phyloP scores from a whole-genome alignment of 1,140 invertebrate species.

The Lucilia sericata region DNA sequence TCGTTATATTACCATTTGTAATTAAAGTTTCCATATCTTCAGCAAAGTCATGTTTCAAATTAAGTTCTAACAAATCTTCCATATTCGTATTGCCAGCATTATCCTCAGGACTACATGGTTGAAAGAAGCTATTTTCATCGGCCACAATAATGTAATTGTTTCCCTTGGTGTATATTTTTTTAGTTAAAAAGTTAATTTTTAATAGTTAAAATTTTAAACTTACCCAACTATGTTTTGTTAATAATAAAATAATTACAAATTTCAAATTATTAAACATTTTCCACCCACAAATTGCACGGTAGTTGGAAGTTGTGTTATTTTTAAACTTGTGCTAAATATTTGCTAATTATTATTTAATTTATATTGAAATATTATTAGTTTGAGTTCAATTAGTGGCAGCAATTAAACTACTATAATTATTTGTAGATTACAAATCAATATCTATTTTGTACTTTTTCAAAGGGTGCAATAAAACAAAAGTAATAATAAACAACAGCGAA shows the following conservation, averaged over 20 bases:
- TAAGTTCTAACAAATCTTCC: not conserved
- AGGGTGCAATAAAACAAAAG: not conserved
- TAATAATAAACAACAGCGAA: not conserved
- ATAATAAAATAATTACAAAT: not conserved
- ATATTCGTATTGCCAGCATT: slow-evolving; percentile 23
- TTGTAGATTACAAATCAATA: slow-evolving; percentile 4
- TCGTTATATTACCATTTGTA: slow-evolving; percentile 31
- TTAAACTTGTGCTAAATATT: slow-evolving; percentile 5
- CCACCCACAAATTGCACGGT: not conserved
- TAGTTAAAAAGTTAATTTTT: too few relatives aligned
- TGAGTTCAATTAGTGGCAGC: not conserved
- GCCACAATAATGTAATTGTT: slow-evolving; percentile 11
- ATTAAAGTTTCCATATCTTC: slow-evolving; percentile 37
- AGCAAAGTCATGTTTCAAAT: slow-evolving; percentile 25
- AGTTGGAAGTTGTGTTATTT: not conserved
- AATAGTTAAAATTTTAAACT: too few relatives aligned
- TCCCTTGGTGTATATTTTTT: not conserved
- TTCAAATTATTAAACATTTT: not conserved
- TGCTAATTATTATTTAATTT: not conserved
- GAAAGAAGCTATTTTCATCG: not conserved
- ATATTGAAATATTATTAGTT: not conserved
- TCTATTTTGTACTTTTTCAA: not conserved
- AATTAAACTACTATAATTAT: slow-evolving; percentile 18
- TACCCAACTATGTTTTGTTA: not conserved
- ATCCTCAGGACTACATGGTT: not conserved